Percentiles rank a stretch among this genome's conserved stretches.
These are phyloP conservation scores for Meliscaeva auricollis DNA, from an alignment of 2,888 invertebrate genomes.

Conservation along the genomic window DNA sequence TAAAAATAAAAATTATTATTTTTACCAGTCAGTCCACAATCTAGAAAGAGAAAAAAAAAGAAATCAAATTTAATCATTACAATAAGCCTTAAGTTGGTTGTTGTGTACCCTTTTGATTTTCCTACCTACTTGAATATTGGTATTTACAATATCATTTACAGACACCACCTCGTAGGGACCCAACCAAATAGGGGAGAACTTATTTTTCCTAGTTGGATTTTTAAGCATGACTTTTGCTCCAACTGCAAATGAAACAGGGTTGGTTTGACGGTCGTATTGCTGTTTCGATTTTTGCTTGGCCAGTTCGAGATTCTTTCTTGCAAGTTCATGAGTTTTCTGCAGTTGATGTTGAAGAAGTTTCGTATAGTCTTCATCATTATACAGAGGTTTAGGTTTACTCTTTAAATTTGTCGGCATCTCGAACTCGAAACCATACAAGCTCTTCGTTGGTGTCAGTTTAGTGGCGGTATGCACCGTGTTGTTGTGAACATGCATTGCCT, in stretches of 20 bases:
- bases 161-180: neutral
- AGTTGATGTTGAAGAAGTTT: slow-evolving; percentile 10
- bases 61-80: too few species aligned
- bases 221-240: slow-evolving; percentile 13
- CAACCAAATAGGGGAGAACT: slow-evolving; percentile 5
- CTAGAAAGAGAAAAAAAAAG: too few species aligned
- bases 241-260: slow-evolving; percentile 6
- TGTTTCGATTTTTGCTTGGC: slow-evolving; percentile 2
- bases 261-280: slow-evolving; percentile 17
- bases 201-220: slow-evolving; percentile 15
- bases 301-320: slow-evolving; percentile 9
- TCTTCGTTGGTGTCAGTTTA: slow-evolving; percentile 1
- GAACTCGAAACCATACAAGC: slow-evolving; percentile 2
- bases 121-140: too few species aligned
- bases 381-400: neutral
- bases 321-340: slow-evolving; percentile 2
- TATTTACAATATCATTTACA: too few species aligned
- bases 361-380: neutral
- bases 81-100: too few species aligned
- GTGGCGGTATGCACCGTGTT: slow-evolving; percentile 4
- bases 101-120: too few species aligned
- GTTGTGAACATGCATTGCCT: slow-evolving; percentile 15
- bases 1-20: too few species aligned
- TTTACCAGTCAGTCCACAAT: too few species aligned
- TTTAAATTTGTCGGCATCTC: slow-evolving; percentile 11